Evolutionary conservation across 2,797 vertebrate genomes (phyloP), one percentile per base, ranked within the genome.

Genomic region (Syngnathus rostellatus): DNA sequence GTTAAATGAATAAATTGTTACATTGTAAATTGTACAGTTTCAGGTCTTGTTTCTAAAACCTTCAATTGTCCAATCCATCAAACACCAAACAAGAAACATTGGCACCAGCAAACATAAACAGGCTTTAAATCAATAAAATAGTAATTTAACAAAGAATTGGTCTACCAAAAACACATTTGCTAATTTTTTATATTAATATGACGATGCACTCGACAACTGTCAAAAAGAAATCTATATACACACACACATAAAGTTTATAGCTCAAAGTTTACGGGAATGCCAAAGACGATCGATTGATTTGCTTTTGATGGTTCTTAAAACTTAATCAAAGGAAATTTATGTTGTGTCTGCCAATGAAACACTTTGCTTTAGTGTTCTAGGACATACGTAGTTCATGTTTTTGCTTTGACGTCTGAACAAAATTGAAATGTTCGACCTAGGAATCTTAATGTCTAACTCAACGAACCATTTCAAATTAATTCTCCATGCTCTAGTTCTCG

Each of bases 381-480:
- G 53, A 57, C 17, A 57, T 16, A 57, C 17, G 37, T 16, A 31
- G 31, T 31, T 31, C 2, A 6, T 57, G 5, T 55, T 6, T 55
- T 55, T 55, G 31, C 31, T 57, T 6, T 6, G 37, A 6, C 55
- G 17, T 31, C 23, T 17, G 2, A 40, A 51, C 31, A 31, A 31
- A 31, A 31, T 31, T 31, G 31, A 4, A 31, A 31, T 31, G 43
- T 63, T 45, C 45, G 51, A 11, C 43, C 39, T 4, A 59, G 59
- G 55, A 62, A 41, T 8, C 6, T 23, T 17, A 45, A 45, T 14
- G 48, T 37, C 45, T 62, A n/a, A 68, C 21, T 65, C 6, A 45
- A 45, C 48, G 39, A 41, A 48, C 8, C 38, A 21, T 68, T 72
- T 68, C 51, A 64, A 59, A 65, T 54, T 43, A 25, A 39, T 46